Base-by-base conservation (phyloP, 2,113 vertebrate genomes). In the Menura novaehollandiae region DNA sequence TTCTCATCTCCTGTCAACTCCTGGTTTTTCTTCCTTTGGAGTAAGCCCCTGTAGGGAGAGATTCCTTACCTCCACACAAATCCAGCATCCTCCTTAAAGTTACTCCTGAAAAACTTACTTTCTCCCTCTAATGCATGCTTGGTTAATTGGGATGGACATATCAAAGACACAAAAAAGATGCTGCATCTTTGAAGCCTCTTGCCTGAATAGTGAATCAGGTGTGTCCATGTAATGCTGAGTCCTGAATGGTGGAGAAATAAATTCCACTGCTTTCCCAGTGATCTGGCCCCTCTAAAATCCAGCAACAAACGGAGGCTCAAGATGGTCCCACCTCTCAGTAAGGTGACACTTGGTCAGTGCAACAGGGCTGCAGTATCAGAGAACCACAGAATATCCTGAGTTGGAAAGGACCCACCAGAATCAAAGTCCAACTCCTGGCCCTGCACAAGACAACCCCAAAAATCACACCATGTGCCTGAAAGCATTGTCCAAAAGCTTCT, bases 81-180 rank as follows among this genome's bases (percentile, higher is more conserved):
- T 35, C 10, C 62, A 90, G 52, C n/a, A 53, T 7, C 32, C 24
- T 52, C 18, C 37, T 20, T 15, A 56, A 55, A 74, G 16, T 20
- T 32, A 33, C 22, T 37, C 51, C 68, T 27, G 13, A 58, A 66
- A 86, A 89, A 58, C 10, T 55, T 8, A 28, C 2, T 2, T 32
- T 47, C 24, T 78, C 49, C 20, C 44, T 68, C 46, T 11, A 64
- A 13, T 0, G 2, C 3, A 22, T 0, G 0, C 9, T 56, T 51
- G 19, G 12, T 71, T 87, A 33, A 93, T 4, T 5, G 5, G 37
- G 39, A 60, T 0, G 28, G 52, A 60, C 62, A 44, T 5, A 26
- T 22, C 33, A 33, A 67, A 55, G 26, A 30, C 22, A 78, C 33
- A 37, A 81, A 74, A 39, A 62, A 58, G 35, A 43, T 32, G 19